Evolutionary conservation across 2,888 invertebrate species (phyloP), one percentile per base, ranked within the genome.

Genomic region (Eumacrocentrus americanus): DNA sequence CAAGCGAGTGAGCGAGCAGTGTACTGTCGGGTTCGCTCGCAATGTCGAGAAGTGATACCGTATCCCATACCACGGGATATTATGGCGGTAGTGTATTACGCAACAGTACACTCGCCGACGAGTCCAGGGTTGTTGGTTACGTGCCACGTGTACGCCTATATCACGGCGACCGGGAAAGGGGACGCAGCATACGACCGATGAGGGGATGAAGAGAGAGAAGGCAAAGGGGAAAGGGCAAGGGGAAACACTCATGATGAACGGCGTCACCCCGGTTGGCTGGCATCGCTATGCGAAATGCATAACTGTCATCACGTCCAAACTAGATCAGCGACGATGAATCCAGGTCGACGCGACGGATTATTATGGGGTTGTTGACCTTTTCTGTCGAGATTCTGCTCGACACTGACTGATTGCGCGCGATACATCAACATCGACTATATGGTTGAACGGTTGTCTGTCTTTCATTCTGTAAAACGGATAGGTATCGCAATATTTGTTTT

Each of bases 251-350:
- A 71, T 78, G 77, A 78, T 74, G 71, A 72, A 78, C 74, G 73
- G 68, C 72, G 70, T 72, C 74, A 72, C 71, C 70, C 71, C 67
- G 72, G 72, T 70, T 73, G 72, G 68, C 70, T 63, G 64, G 68
- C 69, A 70, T 67, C 68, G 68, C 74, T 65, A 72, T 72, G 69
- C 70, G 72, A 71, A 74, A 78, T 78, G 74, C 74, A 78, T 74
- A 78, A 77, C 76, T 76, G 76, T 75, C 78, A 74, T 78, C 77
- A 70, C 75, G 72, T 70, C 72, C 68, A 72, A 74, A 75, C 75
- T 72, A 68, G 73, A 74, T 75, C 73, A 72, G 68, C 62, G 40
- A 11, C 48, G 61, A 65, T 64, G 69, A 66, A 67, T 70, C 67
- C 65, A 67, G 71, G 70, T 70, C 69, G 68, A 58, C 62, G 50